Evolutionary conservation across 37 sponge, comb jelly and placozoan genomes (phyloP).

Genomic region (Cliona cf. orientalis): DNA sequence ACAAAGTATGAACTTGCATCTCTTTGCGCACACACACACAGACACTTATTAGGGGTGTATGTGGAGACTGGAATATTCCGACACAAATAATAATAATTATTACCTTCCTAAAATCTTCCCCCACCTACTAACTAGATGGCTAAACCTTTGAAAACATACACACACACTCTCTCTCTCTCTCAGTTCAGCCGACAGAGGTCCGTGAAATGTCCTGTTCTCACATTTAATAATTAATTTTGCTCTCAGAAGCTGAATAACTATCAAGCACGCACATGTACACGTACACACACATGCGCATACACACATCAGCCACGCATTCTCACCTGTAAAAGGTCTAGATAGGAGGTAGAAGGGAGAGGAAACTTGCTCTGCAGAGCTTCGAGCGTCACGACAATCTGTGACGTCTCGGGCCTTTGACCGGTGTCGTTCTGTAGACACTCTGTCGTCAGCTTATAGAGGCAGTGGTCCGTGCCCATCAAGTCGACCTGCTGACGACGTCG

Average conservation of each 20-base stretch:
- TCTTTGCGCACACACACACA: too few species aligned
- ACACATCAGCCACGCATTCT: not conserved
- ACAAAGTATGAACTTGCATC: too few species aligned
- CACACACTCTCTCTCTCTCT: not conserved
- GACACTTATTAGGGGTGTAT: too few species aligned
- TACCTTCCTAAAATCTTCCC: too few species aligned
- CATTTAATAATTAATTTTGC: too few species aligned
- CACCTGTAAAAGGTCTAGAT: slow-evolving; percentile 55
- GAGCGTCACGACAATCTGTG: slow-evolving; percentile 1
- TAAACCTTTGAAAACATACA: not conserved
- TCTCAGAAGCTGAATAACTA: not conserved
- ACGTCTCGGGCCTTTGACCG: slow-evolving; percentile 15
- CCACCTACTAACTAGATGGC: not conserved
- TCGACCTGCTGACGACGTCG: slow-evolving; percentile 31
- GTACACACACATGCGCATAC: not conserved
- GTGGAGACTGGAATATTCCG: too few species aligned
- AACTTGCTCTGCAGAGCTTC: slow-evolving; percentile 28
- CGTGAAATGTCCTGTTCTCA: not conserved
- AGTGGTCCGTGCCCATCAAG: slow-evolving; percentile 38
- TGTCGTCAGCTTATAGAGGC: slow-evolving; percentile 18
- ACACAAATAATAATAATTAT: too few species aligned
- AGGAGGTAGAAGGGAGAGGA: slow-evolving; percentile 37
- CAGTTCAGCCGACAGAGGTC: too few species aligned
- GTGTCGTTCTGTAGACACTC: slow-evolving; percentile 64
- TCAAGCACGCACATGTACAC: not conserved